Conservation (phyloP, 1,140 invertebrate species). For the Monochamus saltuarius region DNA sequence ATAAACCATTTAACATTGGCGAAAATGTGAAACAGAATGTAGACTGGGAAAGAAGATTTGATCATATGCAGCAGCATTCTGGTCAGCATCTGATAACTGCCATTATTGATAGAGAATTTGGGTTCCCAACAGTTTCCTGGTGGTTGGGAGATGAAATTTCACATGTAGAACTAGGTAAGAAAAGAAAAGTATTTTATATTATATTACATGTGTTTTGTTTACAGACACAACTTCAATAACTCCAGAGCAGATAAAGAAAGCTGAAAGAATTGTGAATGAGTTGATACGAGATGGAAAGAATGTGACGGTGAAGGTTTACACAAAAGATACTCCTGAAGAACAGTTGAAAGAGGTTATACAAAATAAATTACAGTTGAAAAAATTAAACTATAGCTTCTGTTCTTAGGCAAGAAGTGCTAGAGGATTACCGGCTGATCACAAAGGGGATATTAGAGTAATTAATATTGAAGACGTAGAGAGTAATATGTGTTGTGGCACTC, state of each 20-base stretch:
- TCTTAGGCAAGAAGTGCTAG: conserved; percentile 51
- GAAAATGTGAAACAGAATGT: conserved; percentile 62
- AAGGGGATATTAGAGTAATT: conserved; percentile 72
- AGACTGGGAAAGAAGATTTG: conserved; percentile 77
- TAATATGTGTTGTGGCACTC: conserved; percentile 86
- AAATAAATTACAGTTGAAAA: too few species aligned
- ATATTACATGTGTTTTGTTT: conserved; percentile 20
- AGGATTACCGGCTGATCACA: conserved; percentile 75
- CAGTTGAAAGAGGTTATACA: conserved; percentile 35
- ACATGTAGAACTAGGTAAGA: conserved; percentile 63
- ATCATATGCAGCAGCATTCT: conserved; percentile 83
- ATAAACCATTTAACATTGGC: conserved; percentile 60
- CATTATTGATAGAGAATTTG: conserved; percentile 68
- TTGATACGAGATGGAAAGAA: conserved; percentile 63
- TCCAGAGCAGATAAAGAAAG: conserved; percentile 54
- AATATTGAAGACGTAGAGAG: conserved; percentile 69
- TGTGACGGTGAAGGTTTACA: conserved; percentile 65
- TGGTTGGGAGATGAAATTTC: conserved; percentile 71
- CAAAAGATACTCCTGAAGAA: conserved; percentile 52
- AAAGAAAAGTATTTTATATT: background rate
- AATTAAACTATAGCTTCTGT: background rate
- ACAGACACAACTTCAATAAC: conserved; percentile 54
- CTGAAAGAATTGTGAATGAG: conserved; percentile 68
- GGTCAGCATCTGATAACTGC: conserved; percentile 85
- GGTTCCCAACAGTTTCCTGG: conserved; percentile 74